These are phyloP conservation scores for Sylvietta virens DNA, from an alignment of 2,113 vertebrate species.

Conservation along the genomic window DNA sequence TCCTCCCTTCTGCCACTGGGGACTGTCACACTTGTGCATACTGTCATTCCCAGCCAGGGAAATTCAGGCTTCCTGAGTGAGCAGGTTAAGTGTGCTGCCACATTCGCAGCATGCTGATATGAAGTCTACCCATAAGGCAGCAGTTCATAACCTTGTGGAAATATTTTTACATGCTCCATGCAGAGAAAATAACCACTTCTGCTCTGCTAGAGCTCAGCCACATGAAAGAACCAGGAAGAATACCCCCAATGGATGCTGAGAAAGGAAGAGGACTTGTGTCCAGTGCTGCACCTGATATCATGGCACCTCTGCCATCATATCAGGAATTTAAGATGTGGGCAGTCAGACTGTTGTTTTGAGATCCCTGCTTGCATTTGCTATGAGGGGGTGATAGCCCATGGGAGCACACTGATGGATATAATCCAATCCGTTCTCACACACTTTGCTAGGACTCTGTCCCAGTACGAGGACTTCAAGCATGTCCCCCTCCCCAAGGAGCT, in stretches of 20 bases:
- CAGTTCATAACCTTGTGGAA: conserved; percentile 38
- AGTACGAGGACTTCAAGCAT: neutral
- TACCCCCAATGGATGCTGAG: neutral
- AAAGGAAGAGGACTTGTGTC: neutral
- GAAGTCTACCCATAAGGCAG: conserved; percentile 36
- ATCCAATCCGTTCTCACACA: neutral
- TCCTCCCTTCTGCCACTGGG: neutral
- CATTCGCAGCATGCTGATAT: neutral
- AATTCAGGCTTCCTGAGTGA: conserved; percentile 20
- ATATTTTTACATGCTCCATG: conserved; percentile 27
- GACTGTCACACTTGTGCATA: neutral
- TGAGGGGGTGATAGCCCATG: neutral
- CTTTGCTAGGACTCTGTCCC: neutral
- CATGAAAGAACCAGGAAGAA: conserved; percentile 19
- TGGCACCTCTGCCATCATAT: neutral
- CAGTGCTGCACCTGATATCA: neutral
- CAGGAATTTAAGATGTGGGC: neutral
- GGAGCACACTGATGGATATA: neutral
- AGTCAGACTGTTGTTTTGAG: neutral
- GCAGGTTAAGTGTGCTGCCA: conserved; percentile 17
- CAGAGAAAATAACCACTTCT: conserved; percentile 38
- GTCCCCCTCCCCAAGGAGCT: neutral
- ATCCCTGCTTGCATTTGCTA: neutral
- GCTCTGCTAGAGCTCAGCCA: conserved; percentile 17
- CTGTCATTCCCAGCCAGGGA: neutral